A percentile compares a stretch with the other conserved stretches of the same genome.
These are phyloP conservation scores for Opisthograptis luteolata DNA, from an alignment of 2,888 invertebrate genomes.

Conservation along the genomic window DNA sequence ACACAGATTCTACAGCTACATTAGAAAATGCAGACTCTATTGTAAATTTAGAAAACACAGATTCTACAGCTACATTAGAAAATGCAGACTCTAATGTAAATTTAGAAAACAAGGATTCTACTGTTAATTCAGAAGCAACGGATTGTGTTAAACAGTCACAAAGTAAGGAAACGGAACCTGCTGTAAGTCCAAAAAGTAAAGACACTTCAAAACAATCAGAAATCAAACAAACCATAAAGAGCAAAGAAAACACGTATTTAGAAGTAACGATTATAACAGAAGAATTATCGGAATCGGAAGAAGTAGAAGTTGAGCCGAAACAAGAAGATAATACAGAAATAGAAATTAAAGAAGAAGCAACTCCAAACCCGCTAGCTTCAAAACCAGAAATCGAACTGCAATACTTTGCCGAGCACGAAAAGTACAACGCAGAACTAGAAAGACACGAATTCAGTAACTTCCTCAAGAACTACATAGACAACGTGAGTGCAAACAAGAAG, in stretches of 20 bases:
- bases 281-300: constrained; percentile 62
- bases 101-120: not conserved
- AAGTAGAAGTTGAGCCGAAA: constrained; percentile 27
- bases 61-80: not conserved
- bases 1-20: not conserved
- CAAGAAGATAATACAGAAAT: constrained; percentile 17
- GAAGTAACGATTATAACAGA: constrained; percentile 69
- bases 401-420: constrained; percentile 71
- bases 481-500: constrained; percentile 48
- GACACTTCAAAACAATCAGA: no score
- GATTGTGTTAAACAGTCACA: no score
- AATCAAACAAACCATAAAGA: constrained; percentile 13
- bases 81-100: not conserved
- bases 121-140: no score
- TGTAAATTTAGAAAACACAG: not conserved
- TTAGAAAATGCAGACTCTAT: not conserved
- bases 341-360: constrained; percentile 6
- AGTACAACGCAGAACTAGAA: constrained; percentile 65
- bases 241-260: constrained; percentile 33
- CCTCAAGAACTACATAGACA: constrained; percentile 53
- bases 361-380: no score
- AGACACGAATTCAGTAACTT: constrained; percentile 60
- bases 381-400: constrained; percentile 42
- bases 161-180: no score
- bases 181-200: no score